A percentile compares a stretch with the other conserved stretches of the same genome.
Conservation (phyloP, 1,140 invertebrate species). For the Drosophila teissieri region DNA sequence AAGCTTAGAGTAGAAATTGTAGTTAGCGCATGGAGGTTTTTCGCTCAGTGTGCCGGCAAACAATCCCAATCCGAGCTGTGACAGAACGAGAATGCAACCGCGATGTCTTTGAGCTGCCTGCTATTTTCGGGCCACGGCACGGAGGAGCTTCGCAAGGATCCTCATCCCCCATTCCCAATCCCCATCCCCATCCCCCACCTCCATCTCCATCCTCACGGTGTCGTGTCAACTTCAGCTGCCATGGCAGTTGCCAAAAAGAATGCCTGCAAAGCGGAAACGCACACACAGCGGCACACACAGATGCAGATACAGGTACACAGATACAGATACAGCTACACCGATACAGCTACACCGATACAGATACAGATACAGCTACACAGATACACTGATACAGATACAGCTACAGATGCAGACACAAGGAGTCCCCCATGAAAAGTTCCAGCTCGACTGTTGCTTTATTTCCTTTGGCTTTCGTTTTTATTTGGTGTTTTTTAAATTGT, state of each 20-base stretch:
- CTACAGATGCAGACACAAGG: constrained; percentile 1
- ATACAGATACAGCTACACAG: neutral
- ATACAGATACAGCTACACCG: neutral
- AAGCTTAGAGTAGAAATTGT: too few species aligned
- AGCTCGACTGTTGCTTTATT: constrained; percentile 36
- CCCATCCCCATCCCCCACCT: too few species aligned
- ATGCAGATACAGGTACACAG: neutral
- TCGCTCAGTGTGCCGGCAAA: constrained; percentile 14
- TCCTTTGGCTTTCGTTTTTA: constrained; percentile 37
- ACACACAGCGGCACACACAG: constrained; percentile 6
- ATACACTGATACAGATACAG: neutral
- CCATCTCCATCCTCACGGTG: constrained; percentile 8
- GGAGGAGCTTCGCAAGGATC: constrained; percentile 1
- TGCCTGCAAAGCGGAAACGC: constrained; percentile 30
- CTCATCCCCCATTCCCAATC: neutral
- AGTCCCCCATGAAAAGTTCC: constrained; percentile 9
- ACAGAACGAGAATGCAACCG: constrained; percentile 49
- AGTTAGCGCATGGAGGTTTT: neutral
- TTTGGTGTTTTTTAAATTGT: constrained; percentile 75
- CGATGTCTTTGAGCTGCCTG: constrained; percentile 38
- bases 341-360: neutral
- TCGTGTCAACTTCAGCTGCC: constrained; percentile 49
- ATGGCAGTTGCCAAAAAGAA: constrained; percentile 43
- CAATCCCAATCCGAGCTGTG: constrained; percentile 31
- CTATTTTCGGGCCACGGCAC: constrained; percentile 18